Base-by-base conservation (phyloP, 2,888 invertebrate genomes). In the Athrips mouffetella region DNA sequence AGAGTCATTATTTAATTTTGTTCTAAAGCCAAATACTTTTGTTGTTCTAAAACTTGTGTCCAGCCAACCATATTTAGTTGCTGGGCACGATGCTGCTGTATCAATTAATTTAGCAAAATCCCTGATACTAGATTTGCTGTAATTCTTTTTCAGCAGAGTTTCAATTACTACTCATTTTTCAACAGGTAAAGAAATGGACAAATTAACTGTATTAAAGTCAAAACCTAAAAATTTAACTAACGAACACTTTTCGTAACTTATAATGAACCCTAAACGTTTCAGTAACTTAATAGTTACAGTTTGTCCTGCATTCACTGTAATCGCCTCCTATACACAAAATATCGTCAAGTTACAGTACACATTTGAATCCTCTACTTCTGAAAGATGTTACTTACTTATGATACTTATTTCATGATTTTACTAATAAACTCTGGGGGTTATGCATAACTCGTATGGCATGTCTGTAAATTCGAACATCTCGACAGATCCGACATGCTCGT, bases 101-200 rank as follows among this genome's bases (percentile, higher is more conserved):
- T 51, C 55, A 8, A 55, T 33, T 2, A 55, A n/a, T 29, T 52
- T 41, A 7, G 51, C 45, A 5, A 52, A 49, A n/a, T 48, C 27
- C 30, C 55, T 27, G 18, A 55, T 49, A 7, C 37, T 21, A n/a
- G n/a, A n/a, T n/a, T n/a, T n/a, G n/a, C n/a, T n/a, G n/a, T n/a
- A n/a, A n/a, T n/a, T n/a, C 13, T 41, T 35, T n/a, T 42, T 42
- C 35, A 51, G 7, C 5, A 37, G 10, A 8, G 18, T 10, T 20
- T 20, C 8, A 35, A 56, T 52, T 2, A 23, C 39, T 6, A 35
- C 35, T 3, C 52, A 41, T 20, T 55, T 53, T n/a, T 52, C 53
- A 0, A 13, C 2, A 3, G 52, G 56, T 23, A 55, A 30, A 1
- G 16, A 18, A 11, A 55, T 18, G 6, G 48, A 13, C 33, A 53